Evolutionary conservation across 2,888 invertebrate genomes (phyloP).

Genomic region (Drosophila tripunctata): DNA sequence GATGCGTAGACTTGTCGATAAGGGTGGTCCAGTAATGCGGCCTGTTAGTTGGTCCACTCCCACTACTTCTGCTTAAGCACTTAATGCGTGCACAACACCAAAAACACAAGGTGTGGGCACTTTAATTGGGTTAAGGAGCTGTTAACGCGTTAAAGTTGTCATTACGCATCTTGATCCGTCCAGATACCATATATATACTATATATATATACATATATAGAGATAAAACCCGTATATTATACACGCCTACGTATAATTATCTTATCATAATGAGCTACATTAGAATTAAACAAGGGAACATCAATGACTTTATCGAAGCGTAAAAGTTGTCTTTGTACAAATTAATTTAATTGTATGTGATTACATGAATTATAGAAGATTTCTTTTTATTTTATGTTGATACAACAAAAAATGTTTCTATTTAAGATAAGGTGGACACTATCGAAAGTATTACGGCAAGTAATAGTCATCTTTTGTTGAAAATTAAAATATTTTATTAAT

Average conservation of each 20-base stretch:
- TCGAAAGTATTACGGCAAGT: no score
- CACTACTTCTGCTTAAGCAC: slow-evolving; percentile 41
- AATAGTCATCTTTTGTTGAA: no score
- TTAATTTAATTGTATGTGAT: not conserved
- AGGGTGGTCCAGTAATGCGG: slow-evolving; percentile 60
- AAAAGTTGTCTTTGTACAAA: not conserved
- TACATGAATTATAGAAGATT: not conserved
- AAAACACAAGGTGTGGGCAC: slow-evolving; percentile 46
- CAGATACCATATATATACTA: no score
- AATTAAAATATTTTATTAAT: no score
- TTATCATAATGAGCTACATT: slow-evolving; percentile 7
- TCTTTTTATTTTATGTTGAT: no score
- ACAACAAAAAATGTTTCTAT: no score
- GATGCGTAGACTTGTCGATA: slow-evolving; percentile 55
- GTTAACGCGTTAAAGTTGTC: slow-evolving; percentile 71
- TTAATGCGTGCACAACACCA: slow-evolving; percentile 64
- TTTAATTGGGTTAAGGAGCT: slow-evolving; percentile 77
- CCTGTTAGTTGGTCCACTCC: slow-evolving; percentile 37
- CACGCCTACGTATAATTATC: not conserved
- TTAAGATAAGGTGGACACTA: no score
- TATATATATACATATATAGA: no score
- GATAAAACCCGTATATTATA: slow-evolving; percentile 41
- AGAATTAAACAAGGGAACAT: slow-evolving; percentile 1
- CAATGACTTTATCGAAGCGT: not conserved
- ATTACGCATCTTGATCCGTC: slow-evolving; percentile 54